Evolutionary conservation across 2,113 vertebrate species (phyloP), one percentile per base, ranked within the genome.

Genomic region (Etia nguti): DNA sequence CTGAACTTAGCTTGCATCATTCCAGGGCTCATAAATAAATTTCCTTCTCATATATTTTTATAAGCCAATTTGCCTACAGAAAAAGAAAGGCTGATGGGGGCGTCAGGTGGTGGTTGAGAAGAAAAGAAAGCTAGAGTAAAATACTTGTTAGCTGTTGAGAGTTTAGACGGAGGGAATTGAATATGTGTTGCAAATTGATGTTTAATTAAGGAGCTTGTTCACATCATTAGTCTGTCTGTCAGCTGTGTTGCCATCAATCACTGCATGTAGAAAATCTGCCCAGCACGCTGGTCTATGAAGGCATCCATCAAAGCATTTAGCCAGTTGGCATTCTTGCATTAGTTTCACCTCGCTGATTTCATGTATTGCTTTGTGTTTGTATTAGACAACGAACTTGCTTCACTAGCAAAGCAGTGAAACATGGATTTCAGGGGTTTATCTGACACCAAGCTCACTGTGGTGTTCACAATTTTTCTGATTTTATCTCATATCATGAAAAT

Each of bases 191-290:
- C 83, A 96, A 96, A 96, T 94, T 94, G 94, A 92, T 93, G 86
- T 95, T 96, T 95, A 96, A 96, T 96, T 95, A 95, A 93, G 91
- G 92, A 82, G 88, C 93, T 93, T 93, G 95, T 96, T 90, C 84
- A 81, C 92, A 90, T 94, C 92, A 96, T 96, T 96, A 96, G 88
- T 89, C 88, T 82, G 86, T 92, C 93, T 92, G 92, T 96, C 93
- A 92, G 73, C 90, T 86, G 31, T 81, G 84, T 46, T 83, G 83
- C 88, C 92, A 95, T 96, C 94, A 95, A 95, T 96, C 95, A 95
- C 60, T 22, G 24, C 41, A 50, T n/a, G 79, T 83, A 88, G 87
- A 92, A 93, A 95, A 90, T 90, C 86, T 85, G 84, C 81, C 62
- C 81, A 82, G 79, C 92, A 93, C 90, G 29, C 43, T 60, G 83